Evolutionary conservation across 1,140 invertebrate genomes (phyloP).

Genomic region (Listronotus oregonensis): DNA sequence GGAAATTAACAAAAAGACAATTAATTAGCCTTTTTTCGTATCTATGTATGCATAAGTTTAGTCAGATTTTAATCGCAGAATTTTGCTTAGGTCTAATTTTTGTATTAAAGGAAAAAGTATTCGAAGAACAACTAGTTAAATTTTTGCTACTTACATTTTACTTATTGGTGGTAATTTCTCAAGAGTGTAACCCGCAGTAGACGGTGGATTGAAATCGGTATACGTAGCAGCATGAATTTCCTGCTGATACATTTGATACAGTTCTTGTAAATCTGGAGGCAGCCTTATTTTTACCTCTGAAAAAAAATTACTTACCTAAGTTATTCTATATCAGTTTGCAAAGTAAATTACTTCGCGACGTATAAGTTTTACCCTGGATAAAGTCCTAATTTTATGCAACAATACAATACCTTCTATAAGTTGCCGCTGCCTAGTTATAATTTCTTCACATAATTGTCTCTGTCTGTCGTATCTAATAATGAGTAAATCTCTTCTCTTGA

Average conservation of each 20-base stretch:
- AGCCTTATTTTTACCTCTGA: slow-evolving; percentile 70
- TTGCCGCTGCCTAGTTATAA: slow-evolving; percentile 83
- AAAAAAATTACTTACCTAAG: slow-evolving; percentile 21
- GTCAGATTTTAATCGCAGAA: no score
- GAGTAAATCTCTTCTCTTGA: slow-evolving; percentile 80
- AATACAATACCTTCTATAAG: slow-evolving; percentile 77
- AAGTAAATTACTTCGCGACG: no score
- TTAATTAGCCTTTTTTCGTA: no score
- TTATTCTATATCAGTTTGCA: no score
- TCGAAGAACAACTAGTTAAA: no score
- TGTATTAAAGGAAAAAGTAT: no score
- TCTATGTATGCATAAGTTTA: no score
- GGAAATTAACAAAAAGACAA: no score
- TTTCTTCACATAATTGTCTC: slow-evolving; percentile 85
- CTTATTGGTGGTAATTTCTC: slow-evolving; percentile 59
- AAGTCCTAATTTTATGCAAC: no score
- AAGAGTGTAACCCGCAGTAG: slow-evolving; percentile 44
- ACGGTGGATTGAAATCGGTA: slow-evolving; percentile 62
- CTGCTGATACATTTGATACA: slow-evolving; percentile 85
- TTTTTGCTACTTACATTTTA: slow-evolving; percentile 58
- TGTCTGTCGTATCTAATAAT: slow-evolving; percentile 84
- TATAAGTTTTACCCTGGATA: no score
- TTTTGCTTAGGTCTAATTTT: no score
- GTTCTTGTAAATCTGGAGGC: slow-evolving; percentile 78
- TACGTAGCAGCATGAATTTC: slow-evolving; percentile 79